Evolutionary conservation across 2,888 invertebrate species (phyloP).

Genomic region (Cheiracanthium punctorium): DNA sequence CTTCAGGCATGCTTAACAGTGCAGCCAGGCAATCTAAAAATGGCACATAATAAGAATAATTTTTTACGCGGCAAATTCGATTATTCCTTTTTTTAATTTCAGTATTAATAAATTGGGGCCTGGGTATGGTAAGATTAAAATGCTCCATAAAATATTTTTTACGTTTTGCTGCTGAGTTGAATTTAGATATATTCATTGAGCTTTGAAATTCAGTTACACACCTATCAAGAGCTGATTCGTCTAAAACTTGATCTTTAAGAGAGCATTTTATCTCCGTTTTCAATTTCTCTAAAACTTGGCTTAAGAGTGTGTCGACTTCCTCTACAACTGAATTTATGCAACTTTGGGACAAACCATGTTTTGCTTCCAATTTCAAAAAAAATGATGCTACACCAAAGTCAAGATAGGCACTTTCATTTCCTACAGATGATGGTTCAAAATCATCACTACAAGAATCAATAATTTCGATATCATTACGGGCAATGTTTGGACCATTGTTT

Average conservation of each 20-base stretch:
- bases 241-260: not conserved
- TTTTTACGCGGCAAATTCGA: not conserved
- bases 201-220: not conserved
- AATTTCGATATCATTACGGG: not conserved
- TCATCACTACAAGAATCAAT: not conserved
- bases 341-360: constrained; percentile 24
- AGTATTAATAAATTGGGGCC: not conserved
- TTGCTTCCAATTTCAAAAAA: constrained; percentile 27
- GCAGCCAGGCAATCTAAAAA: not conserved
- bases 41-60: constrained; percentile 14
- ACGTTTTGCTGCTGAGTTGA: constrained; percentile 16
- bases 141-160: constrained; percentile 16
- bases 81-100: not conserved
- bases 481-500: not conserved
- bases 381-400: constrained; percentile 11
- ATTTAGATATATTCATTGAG: not conserved
- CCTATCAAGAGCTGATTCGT: not conserved
- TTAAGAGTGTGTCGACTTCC: not conserved
- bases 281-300: not conserved
- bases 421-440: not conserved
- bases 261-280: not conserved
- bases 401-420: not conserved
- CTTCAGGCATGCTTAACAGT: constrained; percentile 16
- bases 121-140: not conserved
- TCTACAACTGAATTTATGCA: constrained; percentile 7